Percentiles rank a stretch among this genome's conserved stretches.
Conservation (phyloP, 1,140 invertebrate genomes). For the Cyphomyrmex costatus region DNA sequence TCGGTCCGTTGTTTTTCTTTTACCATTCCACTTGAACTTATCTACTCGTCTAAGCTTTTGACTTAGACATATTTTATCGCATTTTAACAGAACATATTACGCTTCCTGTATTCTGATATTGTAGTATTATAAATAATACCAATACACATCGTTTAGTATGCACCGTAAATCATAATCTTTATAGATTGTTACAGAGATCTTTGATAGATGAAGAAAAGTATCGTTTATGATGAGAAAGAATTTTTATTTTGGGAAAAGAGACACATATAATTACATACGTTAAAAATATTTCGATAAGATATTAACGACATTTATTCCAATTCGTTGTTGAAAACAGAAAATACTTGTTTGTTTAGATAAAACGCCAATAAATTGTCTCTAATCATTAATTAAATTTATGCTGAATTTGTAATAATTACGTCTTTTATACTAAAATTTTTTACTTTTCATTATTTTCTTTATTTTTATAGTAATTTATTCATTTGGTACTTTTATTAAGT, state of each 20-base stretch:
- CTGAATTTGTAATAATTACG: neutral
- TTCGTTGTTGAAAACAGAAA: neutral
- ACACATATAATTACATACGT: neutral
- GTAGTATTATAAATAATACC: conserved; percentile 29
- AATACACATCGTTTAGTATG: neutral
- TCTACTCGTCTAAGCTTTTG: conserved; percentile 38
- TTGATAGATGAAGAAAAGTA: neutral
- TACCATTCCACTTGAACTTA: conserved; percentile 30
- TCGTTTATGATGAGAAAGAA: neutral
- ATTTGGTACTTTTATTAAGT: too few relatives aligned
- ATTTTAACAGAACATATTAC: conserved; percentile 37
- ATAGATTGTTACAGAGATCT: neutral
- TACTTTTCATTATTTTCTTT: too few relatives aligned
- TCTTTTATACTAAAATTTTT: too few relatives aligned
- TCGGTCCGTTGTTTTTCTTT: conserved; percentile 33
- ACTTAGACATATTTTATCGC: conserved; percentile 50
- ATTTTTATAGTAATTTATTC: too few relatives aligned
- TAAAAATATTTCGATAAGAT: conserved; percentile 11
- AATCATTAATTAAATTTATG: neutral
- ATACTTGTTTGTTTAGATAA: neutral
- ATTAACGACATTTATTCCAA: neutral
- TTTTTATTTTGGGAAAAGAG: neutral
- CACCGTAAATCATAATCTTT: conserved; percentile 20
- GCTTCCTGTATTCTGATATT: conserved; percentile 11
- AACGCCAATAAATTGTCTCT: neutral